Base-by-base conservation (phyloP, 2,888 invertebrate genomes). In the Pandemis heparana region DNA sequence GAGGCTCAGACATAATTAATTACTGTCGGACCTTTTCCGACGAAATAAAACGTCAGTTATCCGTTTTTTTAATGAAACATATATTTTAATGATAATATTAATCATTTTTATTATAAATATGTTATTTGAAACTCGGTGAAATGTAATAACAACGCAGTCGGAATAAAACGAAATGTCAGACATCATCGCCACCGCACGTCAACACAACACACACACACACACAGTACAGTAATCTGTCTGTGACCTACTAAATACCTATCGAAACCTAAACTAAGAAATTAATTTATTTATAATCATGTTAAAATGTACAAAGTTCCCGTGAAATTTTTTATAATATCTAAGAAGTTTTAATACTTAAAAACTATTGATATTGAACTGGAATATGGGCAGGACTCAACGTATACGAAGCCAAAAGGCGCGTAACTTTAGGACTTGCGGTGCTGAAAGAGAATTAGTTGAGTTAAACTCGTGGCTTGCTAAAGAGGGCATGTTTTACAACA, bases 401-500 rank as follows among this genome's bases (percentile, higher is more conserved):
- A 90, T 87, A 80, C 85, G 95, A 78, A 89, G 83, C 76, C 85
- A 84, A 76, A 89, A 84, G 79, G 71, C 79, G 67, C 82, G 87
- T 71, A 86, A 84, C 66, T 94, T 89, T 85, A 83, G 80, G 75
- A 78, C 87, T 63, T 89, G 91, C 82, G 88, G 94, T 78, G 80
- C 82, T 75, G 83, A 88, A 71, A 80, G 83, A 76, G 90, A 92
- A 83, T 84, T 94, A 51, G 87, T 95, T 79, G 84, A 88, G 76
- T 85, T 96, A 46, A 95, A 95, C 78, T 89, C 92, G 74, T 96
- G 96, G 96, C 88, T 96, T 76, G 84, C 89, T 32, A 82, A 88
- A 69, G 88, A 94, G 76, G 95, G 95, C 66, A 96, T 96, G 94
- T 87, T 87, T 61, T 95, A 96, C 77, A 92, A 95, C 61, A 93